Evolutionary conservation across 2,113 vertebrate genomes (phyloP).

Genomic region (Hypanus sabinus): DNA sequence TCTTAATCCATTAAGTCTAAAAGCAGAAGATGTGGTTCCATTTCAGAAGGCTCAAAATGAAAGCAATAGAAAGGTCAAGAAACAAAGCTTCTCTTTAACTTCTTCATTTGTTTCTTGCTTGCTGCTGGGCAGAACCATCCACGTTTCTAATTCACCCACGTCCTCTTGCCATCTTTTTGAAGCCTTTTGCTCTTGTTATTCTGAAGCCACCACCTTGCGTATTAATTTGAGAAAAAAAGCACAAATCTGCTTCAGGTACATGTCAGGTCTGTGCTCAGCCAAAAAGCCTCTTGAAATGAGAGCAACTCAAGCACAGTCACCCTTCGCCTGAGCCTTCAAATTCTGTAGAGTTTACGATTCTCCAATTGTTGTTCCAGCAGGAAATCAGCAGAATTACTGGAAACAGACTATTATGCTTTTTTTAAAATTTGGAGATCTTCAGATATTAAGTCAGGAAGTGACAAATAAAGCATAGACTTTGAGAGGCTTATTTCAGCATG

Average conservation of each 20-base stretch:
- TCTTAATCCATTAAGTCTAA: too few species aligned
- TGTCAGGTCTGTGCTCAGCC: background rate
- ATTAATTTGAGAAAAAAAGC: too few species aligned
- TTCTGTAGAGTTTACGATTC: background rate
- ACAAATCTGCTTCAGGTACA: background rate
- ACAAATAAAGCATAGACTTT: background rate
- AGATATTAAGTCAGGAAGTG: background rate
- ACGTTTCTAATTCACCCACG: too few species aligned
- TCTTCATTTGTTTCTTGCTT: too few species aligned
- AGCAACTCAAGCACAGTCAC: background rate
- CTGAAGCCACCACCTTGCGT: too few species aligned
- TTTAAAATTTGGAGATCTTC: background rate
- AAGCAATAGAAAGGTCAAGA: too few species aligned
- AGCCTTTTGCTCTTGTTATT: too few species aligned
- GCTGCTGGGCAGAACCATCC: too few species aligned
- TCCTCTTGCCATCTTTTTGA: too few species aligned
- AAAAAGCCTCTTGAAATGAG: background rate
- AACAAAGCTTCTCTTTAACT: too few species aligned
- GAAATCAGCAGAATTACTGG: background rate
- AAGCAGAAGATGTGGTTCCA: too few species aligned
- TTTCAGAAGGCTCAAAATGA: too few species aligned
- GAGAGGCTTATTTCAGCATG: background rate
- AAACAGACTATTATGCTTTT: background rate
- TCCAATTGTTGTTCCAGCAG: background rate
- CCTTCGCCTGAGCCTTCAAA: background rate